Conservation (phyloP, 2,888 invertebrate genomes). For the Orgyia antiqua region DNA sequence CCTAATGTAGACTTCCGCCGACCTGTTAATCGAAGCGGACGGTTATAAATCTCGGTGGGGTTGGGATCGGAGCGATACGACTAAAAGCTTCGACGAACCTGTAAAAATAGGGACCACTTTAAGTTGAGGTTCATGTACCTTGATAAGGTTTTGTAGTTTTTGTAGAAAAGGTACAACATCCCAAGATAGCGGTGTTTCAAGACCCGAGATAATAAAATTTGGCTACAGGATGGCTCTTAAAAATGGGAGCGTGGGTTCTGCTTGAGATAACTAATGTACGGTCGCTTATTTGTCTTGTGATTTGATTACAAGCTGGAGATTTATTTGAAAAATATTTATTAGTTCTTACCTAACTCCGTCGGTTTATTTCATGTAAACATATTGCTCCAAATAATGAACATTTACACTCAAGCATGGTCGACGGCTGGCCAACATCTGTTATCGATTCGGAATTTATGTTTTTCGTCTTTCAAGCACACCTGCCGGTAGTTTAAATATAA, state of each 20-base stretch:
- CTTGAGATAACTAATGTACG: constrained; percentile 52
- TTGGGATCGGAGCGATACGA: constrained; percentile 57
- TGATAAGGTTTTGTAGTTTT: constrained; percentile 73
- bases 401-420: constrained; percentile 49
- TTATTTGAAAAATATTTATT: constrained; percentile 33
- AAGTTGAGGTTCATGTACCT: constrained; percentile 71
- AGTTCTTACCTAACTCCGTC: constrained; percentile 27
- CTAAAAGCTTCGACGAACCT: constrained; percentile 64
- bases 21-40: constrained; percentile 61
- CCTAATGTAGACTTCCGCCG: constrained; percentile 64
- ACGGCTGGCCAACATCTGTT: constrained; percentile 67
- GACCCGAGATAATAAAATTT: constrained; percentile 58
- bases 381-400: constrained; percentile 52
- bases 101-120: constrained; percentile 65
- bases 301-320: constrained; percentile 36
- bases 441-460: constrained; percentile 68
- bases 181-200: constrained; percentile 59
- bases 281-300: constrained; percentile 56
- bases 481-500: constrained; percentile 56
- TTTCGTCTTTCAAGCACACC: constrained; percentile 67
- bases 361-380: constrained; percentile 53
- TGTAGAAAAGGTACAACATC: constrained; percentile 58
- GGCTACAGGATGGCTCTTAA: constrained; percentile 53
- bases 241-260: constrained; percentile 50
- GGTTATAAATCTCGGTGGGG: constrained; percentile 62